Base-by-base conservation (phyloP, 2,797 vertebrate genomes). In the Nannoperca obscura region DNA sequence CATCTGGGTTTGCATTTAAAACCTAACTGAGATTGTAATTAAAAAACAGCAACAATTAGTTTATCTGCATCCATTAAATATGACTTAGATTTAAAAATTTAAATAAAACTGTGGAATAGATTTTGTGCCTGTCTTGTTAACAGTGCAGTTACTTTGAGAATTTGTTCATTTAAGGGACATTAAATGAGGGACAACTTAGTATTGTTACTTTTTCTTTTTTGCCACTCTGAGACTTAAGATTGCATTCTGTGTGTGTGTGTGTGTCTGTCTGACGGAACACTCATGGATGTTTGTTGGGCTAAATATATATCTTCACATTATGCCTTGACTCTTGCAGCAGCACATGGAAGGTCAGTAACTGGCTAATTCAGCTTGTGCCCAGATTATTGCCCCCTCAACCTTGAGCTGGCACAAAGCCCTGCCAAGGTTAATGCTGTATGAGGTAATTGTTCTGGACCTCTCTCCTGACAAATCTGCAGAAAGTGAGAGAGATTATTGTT, bases 341-440 rank as follows among this genome's bases (percentile, higher is more conserved):
- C 79, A 52, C 69, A 78, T 50, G 49, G 91, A 92, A 94, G 93
- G 91, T 93, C 91, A 82, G 74, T 65, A 1, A 79, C 65, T 30
- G 78, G 90, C 86, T 93, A 92, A 93, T 92, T 92, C 83, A 85
- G 81, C 81, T 76, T 9, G 19, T 17, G 7, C 84, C 90, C 83
- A 92, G 89, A 91, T 93, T 72, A 91, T 91, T 90, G 89, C 83
- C 92, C 92, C 88, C 76, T 87, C 87, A 90, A 93, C 94, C 95
- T 95, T 94, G 91, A 92, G 78, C 85, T 84, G 84, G 83, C 88
- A 90, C 80, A 87, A 83, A 87, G 78, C 89, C 72, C 85, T 55
- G 79, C 84, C 93, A 94, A 94, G 93, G 94, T 94, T 94, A 94
- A 94, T 93, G 89, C 87, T 85, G 74, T 82, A 78, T 83, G 83